phyloP scores from a whole-genome alignment of 2,113 vertebrate species.

The Leucoraja erinaceus region DNA sequence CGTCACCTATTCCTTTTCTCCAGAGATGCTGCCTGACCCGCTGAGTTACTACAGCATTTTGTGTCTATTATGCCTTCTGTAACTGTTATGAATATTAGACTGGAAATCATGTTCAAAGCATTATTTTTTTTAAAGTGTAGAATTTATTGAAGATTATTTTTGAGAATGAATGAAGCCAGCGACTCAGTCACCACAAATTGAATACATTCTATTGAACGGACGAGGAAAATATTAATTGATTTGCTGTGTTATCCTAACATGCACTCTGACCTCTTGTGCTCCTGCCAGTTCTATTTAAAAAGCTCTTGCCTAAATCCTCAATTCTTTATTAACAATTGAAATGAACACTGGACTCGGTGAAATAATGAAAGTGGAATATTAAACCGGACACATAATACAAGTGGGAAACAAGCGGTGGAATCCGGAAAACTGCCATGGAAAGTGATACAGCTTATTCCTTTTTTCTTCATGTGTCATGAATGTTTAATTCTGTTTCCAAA shows the following conservation, averaged over 20 bases:
- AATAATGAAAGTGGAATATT: conserved; percentile 31
- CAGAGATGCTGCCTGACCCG: too few species aligned
- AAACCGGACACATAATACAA: background rate
- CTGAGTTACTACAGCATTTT: too few species aligned
- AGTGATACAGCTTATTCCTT: background rate
- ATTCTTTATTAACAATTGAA: background rate
- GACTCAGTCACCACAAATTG: background rate
- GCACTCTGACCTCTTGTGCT: background rate
- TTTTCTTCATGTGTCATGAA: conserved; percentile 11
- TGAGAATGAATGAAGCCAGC: background rate
- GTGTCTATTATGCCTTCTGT: background rate
- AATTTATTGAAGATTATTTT: background rate
- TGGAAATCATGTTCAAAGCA: background rate
- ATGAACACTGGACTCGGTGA: background rate
- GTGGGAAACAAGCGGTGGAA: background rate
- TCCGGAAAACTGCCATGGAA: background rate
- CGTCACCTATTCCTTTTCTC: too few species aligned
- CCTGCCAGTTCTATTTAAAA: background rate
- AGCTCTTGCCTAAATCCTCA: background rate
- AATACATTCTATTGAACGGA: background rate
- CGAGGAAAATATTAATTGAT: background rate
- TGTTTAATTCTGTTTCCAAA: conserved; percentile 37
- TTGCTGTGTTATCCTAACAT: background rate
- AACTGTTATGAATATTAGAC: background rate
- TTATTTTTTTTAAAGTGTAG: background rate